Evolutionary conservation across 2,113 vertebrate species (phyloP), one percentile per base, ranked within the genome.

Genomic region (Anguilla japonica): DNA sequence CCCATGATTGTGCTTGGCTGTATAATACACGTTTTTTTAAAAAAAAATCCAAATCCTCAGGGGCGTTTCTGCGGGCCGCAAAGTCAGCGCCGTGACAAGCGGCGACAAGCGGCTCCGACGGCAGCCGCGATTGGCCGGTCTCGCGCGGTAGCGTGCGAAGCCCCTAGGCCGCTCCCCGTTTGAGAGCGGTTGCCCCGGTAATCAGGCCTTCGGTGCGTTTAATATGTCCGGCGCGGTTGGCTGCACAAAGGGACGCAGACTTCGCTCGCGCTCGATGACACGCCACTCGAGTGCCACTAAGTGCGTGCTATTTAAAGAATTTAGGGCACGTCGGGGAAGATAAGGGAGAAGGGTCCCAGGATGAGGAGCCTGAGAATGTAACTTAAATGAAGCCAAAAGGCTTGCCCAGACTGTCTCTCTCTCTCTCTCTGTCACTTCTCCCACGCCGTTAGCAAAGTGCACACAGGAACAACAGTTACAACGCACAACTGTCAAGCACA

Each of bases 241-340:
- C 89, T 88, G 89, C 90, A 93, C 93, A 93, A 93, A 93, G 91
- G 93, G 87, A 93, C 89, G 91, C 88, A 88, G 92, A 90, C 89
- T 87, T 89, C 92, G 89, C 92, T 91, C 90, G 91, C 86, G 89
- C 91, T 89, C 90, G 93, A 92, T 88, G 89, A 84, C 41, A 29
- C 91, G 92, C 93, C 93, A 93, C 93, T 92, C 89, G 93, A 94
- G 93, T 92, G 91, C 82, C 88, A 86, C 94, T 94, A 93, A 94
- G 92, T 91, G 90, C 91, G 91, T 91, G 91, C 91, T 92, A 91
- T 94, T 92, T 93, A 91, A 94, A 91, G 89, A 91, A 91, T 89
- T 93, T 91, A 90, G 92, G 92, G 91, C 93, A 87, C 93, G 91
- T 94, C 93, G 89, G 83, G 91, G 94, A 93, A 91, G 89, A 93